Conservation (phyloP, 2,113 vertebrate species). For the Leptobrachium leishanense region DNA sequence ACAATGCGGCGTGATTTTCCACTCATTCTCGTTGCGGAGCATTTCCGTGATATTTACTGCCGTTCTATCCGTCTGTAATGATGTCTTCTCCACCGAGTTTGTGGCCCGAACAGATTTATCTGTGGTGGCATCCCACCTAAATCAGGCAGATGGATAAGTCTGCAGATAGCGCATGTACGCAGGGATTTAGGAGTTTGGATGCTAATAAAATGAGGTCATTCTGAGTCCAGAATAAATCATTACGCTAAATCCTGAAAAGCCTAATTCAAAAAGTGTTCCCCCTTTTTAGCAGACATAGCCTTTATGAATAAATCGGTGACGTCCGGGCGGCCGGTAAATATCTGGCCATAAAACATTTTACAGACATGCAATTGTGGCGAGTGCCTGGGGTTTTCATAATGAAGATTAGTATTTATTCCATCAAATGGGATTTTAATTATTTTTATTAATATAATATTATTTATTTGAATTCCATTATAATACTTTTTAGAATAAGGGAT, state of each 20-base stretch:
- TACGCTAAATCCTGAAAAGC: neutral
- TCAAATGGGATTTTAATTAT: too few species aligned
- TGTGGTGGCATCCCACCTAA: neutral
- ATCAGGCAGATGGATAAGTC: constrained; percentile 6
- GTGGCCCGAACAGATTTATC: constrained; percentile 3
- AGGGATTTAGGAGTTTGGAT: neutral
- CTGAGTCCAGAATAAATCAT: constrained; percentile 1
- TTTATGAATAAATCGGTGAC: too few species aligned
- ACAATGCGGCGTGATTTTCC: neutral
- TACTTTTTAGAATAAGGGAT: too few species aligned
- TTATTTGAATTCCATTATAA: too few species aligned
- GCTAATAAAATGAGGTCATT: constrained; percentile 18
- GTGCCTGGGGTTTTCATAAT: too few species aligned
- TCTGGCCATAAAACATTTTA: too few species aligned
- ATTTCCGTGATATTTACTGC: neutral
- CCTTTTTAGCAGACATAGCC: neutral
- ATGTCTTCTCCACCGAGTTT: constrained; percentile 5
- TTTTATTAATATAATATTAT: too few species aligned
- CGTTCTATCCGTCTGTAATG: neutral
- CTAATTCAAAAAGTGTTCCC: neutral
- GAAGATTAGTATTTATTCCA: too few species aligned
- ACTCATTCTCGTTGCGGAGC: too few species aligned
- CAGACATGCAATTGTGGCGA: too few species aligned
- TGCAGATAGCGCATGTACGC: neutral
- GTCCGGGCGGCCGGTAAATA: too few species aligned